A percentile compares a stretch with the other conserved stretches of the same genome.
These are phyloP conservation scores for Drosophila eugracilis DNA, from an alignment of 1,140 invertebrate species.

Conservation along the genomic window DNA sequence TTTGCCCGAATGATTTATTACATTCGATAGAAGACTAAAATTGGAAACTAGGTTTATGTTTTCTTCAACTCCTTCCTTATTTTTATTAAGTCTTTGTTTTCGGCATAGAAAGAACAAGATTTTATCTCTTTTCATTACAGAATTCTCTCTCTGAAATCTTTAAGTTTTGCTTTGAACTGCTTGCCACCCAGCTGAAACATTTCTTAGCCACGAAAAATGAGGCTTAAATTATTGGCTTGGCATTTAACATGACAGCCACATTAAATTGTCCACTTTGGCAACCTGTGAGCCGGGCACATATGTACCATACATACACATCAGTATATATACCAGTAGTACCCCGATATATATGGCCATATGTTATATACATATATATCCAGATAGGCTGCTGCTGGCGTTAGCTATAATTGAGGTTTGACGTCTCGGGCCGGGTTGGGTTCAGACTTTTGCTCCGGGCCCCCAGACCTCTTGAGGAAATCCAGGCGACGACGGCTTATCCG, in stretches of 20 bases:
- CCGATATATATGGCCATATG: constrained; percentile 44
- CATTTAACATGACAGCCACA: constrained; percentile 83
- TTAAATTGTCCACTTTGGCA: constrained; percentile 82
- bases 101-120: no score
- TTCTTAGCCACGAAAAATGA: constrained; percentile 68
- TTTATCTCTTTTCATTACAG: no score
- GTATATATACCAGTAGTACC: constrained; percentile 16
- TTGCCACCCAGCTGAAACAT: constrained; percentile 73
- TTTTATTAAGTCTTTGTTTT: not conserved
- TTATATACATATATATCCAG: constrained; percentile 33
- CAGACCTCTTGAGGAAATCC: constrained; percentile 71
- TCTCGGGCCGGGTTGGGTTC: constrained; percentile 36
- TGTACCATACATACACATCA: constrained; percentile 18
- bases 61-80: constrained; percentile 5
- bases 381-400: constrained; percentile 57
- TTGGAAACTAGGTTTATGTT: constrained; percentile 6
- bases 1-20: constrained; percentile 13
- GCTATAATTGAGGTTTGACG: constrained; percentile 69
- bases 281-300: constrained; percentile 55
- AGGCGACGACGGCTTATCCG: constrained; percentile 29
- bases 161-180: constrained; percentile 23
- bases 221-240: constrained; percentile 80
- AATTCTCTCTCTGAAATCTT: constrained; percentile 2
- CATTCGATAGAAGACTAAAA: constrained; percentile 18
- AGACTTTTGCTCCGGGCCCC: constrained; percentile 45